These are phyloP conservation scores for Rafetus swinhoei DNA, from an alignment of 2,113 vertebrate genomes.

Conservation along the genomic window DNA sequence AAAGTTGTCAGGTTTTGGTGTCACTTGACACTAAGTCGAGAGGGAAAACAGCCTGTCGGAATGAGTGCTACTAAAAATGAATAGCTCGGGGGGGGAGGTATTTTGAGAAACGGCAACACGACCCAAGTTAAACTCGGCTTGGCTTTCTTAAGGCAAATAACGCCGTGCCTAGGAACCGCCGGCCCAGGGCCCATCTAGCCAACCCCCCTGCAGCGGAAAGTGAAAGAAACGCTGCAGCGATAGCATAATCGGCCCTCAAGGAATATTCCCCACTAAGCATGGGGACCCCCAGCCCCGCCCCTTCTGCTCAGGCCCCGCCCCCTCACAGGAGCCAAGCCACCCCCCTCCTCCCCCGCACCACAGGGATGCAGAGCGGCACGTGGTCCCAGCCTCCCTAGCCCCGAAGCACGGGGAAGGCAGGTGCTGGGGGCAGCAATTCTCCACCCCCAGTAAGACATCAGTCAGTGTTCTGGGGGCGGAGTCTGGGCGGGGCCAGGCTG, in stretches of 20 bases:
- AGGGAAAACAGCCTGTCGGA: not conserved
- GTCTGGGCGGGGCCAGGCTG: too few species aligned
- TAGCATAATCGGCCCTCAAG: not conserved
- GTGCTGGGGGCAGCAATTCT: too few species aligned
- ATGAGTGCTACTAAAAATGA: not conserved
- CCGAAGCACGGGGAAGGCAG: too few species aligned
- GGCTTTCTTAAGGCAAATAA: not conserved
- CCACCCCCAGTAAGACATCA: too few species aligned
- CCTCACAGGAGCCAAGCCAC: too few species aligned
- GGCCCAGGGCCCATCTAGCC: not conserved
- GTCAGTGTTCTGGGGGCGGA: too few species aligned
- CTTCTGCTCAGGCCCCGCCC: too few species aligned
- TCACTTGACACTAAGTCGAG: not conserved
- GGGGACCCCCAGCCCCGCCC: too few species aligned
- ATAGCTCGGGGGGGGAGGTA: not conserved
- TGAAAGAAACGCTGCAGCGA: not conserved
- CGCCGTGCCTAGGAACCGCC: not conserved
- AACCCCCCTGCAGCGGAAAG: not conserved
- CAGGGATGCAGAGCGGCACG: too few species aligned
- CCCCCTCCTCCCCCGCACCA: too few species aligned
- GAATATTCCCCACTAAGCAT: not conserved
- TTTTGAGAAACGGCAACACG: not conserved
- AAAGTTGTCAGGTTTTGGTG: not conserved
- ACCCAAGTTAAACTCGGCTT: not conserved
- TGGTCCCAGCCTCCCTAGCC: too few species aligned